Evolutionary conservation across 1,140 invertebrate genomes (phyloP).

Genomic region (Antheraea mylitta): DNA sequence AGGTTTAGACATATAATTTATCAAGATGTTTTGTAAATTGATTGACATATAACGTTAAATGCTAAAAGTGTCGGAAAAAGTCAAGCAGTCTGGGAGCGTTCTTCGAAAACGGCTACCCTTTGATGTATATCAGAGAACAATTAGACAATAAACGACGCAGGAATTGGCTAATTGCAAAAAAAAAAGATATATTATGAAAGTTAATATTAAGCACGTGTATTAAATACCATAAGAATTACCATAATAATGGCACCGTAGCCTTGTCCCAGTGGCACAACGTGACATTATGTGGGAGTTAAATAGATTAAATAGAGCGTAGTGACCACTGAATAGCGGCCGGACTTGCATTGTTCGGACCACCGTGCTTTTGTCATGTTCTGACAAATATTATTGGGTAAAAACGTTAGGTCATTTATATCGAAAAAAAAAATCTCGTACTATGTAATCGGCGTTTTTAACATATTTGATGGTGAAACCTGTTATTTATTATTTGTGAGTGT

Average conservation of each 20-base stretch:
- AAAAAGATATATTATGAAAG: too few relatives aligned
- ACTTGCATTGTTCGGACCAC: constrained; percentile 6
- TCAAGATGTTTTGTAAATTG: too few relatives aligned
- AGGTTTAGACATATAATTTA: too few relatives aligned
- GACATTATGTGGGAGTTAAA: constrained; percentile 8
- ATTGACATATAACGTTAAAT: too few relatives aligned
- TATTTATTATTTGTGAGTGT: too few relatives aligned
- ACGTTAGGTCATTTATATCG: neutral
- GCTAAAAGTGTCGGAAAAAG: too few relatives aligned
- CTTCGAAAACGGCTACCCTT: too few relatives aligned
- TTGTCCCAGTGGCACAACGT: constrained; percentile 7
- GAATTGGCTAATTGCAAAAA: too few relatives aligned
- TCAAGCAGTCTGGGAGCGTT: too few relatives aligned
- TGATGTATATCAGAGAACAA: too few relatives aligned
- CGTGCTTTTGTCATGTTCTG: constrained; percentile 4
- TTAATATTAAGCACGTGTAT: neutral
- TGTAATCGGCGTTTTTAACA: neutral
- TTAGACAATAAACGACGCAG: too few relatives aligned
- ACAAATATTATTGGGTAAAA: neutral
- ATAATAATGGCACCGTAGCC: constrained; percentile 3
- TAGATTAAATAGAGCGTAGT: constrained; percentile 7
- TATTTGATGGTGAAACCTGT: too few relatives aligned
- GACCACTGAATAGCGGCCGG: constrained; percentile 5
- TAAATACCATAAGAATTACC: neutral
- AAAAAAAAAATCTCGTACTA: neutral